phyloP scores from a whole-genome alignment of 53 echinoderm and acorn worm genomes.

The Echinometra lucunter region DNA sequence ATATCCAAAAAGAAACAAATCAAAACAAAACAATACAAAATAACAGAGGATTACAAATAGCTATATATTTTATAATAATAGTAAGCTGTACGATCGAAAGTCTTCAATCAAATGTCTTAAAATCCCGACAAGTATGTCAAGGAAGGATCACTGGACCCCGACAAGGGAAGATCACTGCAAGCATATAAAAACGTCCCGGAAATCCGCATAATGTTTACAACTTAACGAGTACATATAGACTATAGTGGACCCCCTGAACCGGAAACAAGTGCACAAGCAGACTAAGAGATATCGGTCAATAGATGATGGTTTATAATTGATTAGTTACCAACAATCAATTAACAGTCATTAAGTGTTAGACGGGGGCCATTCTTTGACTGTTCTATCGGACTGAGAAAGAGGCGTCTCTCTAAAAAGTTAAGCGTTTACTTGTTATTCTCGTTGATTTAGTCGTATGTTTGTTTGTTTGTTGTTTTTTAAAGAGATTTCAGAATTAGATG shows the following conservation, averaged over 20 bases:
- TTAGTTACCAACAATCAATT: conserved; percentile 46
- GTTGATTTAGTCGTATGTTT: background rate
- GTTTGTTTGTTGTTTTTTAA: background rate
- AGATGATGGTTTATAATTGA: conserved; percentile 25
- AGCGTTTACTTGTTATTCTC: background rate
- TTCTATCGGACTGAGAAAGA: background rate
- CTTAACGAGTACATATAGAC: background rate
- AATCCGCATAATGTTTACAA: conserved; percentile 44
- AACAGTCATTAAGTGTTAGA: conserved; percentile 60
- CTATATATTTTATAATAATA: too few species aligned
- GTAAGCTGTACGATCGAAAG: too few species aligned
- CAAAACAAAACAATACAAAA: too few species aligned
- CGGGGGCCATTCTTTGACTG: background rate
- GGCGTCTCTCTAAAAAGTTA: background rate
- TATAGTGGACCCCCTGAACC: background rate
- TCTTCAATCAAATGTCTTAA: too few species aligned
- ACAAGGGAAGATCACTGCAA: too few species aligned
- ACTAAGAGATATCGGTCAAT: background rate
- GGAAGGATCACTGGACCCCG: too few species aligned
- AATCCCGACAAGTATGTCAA: too few species aligned
- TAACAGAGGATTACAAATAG: too few species aligned
- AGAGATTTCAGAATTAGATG: too few species aligned
- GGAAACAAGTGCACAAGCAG: conserved; percentile 16
- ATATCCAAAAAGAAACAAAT: too few species aligned
- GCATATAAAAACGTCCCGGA: background rate